These are phyloP conservation scores for Papilio polyxenes DNA, from an alignment of 1,140 invertebrate species.

Conservation along the genomic window DNA sequence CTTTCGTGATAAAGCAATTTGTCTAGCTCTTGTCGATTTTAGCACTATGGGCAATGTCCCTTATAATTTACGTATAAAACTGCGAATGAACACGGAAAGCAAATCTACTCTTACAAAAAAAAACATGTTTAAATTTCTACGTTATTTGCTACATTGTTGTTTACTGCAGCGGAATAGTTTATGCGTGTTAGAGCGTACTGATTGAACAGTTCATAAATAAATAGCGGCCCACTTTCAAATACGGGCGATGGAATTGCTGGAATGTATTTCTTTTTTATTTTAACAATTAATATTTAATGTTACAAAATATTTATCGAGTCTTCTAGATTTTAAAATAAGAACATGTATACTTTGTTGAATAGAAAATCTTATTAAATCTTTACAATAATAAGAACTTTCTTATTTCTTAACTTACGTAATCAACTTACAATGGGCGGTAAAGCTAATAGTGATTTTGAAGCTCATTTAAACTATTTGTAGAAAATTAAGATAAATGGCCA, in stretches of 20 bases:
- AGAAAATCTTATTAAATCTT: too few relatives aligned
- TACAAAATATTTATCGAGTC: background rate
- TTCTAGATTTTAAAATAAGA: too few relatives aligned
- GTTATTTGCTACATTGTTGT: conserved; percentile 7
- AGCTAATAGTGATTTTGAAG: background rate
- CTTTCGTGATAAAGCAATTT: too few relatives aligned
- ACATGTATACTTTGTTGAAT: too few relatives aligned
- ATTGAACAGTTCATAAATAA: conserved; percentile 24
- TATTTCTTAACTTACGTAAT: background rate
- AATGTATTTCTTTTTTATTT: background rate
- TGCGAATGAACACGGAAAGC: background rate
- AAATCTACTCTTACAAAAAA: background rate
- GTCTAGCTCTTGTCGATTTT: too few relatives aligned
- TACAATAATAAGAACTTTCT: too few relatives aligned
- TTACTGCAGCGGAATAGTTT: conserved; percentile 15
- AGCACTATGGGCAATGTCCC: too few relatives aligned
- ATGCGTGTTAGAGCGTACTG: conserved; percentile 21
- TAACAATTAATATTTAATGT: background rate
- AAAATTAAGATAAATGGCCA: conserved; percentile 4
- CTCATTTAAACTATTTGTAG: background rate
- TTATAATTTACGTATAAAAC: background rate
- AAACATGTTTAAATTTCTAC: background rate
- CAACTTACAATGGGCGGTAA: background rate
- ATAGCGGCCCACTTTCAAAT: conserved; percentile 4
- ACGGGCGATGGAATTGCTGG: background rate